Conservation (phyloP, 2,797 vertebrate genomes). For the Dipus sagitta region DNA sequence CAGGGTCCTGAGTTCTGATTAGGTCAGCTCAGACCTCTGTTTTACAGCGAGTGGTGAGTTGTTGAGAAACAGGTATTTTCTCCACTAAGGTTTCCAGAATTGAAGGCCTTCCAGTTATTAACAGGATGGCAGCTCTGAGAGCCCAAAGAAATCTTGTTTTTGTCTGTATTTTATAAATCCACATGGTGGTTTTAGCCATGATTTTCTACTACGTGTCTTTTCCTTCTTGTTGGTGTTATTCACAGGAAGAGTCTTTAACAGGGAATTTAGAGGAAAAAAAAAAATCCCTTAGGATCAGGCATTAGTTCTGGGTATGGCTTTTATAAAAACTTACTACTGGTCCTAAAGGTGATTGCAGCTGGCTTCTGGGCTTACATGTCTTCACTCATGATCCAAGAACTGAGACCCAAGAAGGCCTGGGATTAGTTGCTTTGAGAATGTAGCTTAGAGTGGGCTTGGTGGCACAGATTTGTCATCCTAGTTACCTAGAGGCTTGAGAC, state of each 20-base stretch:
- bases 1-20: conserved; percentile 18
- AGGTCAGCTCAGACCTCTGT: background rate
- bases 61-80: conserved; percentile 17
- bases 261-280: background rate
- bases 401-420: background rate
- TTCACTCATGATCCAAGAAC: background rate
- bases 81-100: conserved; percentile 52
- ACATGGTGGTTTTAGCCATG: background rate
- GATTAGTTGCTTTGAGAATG: too few species aligned
- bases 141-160: background rate
- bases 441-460: background rate
- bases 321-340: background rate
- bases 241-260: background rate
- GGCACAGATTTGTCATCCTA: background rate
- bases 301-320: background rate
- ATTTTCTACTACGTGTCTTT: background rate
- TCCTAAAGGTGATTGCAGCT: background rate
- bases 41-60: background rate
- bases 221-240: background rate
- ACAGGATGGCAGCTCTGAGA: background rate
- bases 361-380: background rate
- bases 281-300: background rate
- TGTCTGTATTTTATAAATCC: background rate
- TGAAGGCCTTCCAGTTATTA: background rate
- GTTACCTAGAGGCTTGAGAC: background rate